phyloP scores from a whole-genome alignment of 2,888 invertebrate species.

The Ctena decussata region DNA sequence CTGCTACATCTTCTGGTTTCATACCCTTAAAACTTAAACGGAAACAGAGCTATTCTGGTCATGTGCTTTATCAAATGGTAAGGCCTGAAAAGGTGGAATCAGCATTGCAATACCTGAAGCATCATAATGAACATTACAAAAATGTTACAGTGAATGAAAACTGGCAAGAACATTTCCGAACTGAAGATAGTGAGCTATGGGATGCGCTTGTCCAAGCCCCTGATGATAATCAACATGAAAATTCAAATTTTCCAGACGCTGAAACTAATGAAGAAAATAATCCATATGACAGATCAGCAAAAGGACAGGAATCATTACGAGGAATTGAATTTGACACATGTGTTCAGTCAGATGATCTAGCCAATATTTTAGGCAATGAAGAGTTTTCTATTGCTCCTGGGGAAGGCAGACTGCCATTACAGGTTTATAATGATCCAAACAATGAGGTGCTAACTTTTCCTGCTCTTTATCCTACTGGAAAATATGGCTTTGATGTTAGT shows the following conservation, averaged over 20 bases:
- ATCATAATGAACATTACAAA: background rate
- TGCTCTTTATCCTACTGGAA: slow-evolving; percentile 13
- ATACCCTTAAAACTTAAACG: slow-evolving; percentile 22
- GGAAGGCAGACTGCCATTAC: background rate
- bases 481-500: background rate
- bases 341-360: slow-evolving; percentile 3
- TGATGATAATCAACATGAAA: background rate
- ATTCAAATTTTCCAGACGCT: too few relatives aligned
- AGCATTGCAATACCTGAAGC: slow-evolving; percentile 10
- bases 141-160: background rate
- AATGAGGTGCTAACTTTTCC: slow-evolving; percentile 21
- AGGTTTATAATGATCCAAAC: background rate
- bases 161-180: background rate
- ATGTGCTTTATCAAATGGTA: slow-evolving; percentile 9
- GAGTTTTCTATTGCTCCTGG: background rate
- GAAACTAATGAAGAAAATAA: too few relatives aligned
- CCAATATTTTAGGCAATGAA: background rate
- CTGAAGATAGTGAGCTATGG: background rate
- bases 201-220: background rate
- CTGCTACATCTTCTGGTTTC: background rate
- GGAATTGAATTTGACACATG: background rate
- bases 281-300: too few relatives aligned
- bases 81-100: background rate
- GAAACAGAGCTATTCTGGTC: slow-evolving; percentile 11
- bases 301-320: background rate